Evolutionary conservation across 2,113 vertebrate species (phyloP).

Genomic region (Corythaixoides concolor): DNA sequence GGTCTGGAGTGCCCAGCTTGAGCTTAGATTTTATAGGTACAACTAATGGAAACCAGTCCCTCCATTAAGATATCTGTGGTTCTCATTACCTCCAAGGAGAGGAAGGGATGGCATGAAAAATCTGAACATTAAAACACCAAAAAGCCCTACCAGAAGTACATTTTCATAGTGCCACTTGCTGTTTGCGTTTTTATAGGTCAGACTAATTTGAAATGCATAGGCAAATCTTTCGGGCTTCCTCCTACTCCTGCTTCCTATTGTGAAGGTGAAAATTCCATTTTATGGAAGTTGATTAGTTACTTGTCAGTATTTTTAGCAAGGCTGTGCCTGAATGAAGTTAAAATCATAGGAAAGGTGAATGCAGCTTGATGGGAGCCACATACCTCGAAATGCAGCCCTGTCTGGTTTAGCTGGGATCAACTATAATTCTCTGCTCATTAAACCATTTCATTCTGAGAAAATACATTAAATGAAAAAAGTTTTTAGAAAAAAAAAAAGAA

Average conservation of each 20-base stretch:
- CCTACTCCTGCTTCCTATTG: slow-evolving; percentile 59
- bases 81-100: background rate
- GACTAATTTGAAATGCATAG: slow-evolving; percentile 68
- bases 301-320: slow-evolving; percentile 62
- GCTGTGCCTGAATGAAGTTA: slow-evolving; percentile 62
- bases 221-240: slow-evolving; percentile 50
- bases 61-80: background rate
- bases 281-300: slow-evolving; percentile 64
- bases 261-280: slow-evolving; percentile 65
- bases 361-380: slow-evolving; percentile 47
- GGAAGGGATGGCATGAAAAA: background rate
- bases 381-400: background rate
- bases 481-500: background rate
- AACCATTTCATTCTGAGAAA: slow-evolving; percentile 70
- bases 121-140: background rate
- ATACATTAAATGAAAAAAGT: slow-evolving; percentile 58
- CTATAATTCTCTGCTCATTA: slow-evolving; percentile 65
- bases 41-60: background rate
- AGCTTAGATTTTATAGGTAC: background rate
- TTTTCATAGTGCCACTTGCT: background rate
- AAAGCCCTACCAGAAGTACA: background rate
- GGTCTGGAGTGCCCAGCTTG: background rate
- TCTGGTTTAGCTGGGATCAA: slow-evolving; percentile 57
- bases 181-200: slow-evolving; percentile 62
- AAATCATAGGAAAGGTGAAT: slow-evolving; percentile 52